These are phyloP conservation scores for Amiota communis DNA, from an alignment of 2,888 invertebrate species.

Conservation along the genomic window DNA sequence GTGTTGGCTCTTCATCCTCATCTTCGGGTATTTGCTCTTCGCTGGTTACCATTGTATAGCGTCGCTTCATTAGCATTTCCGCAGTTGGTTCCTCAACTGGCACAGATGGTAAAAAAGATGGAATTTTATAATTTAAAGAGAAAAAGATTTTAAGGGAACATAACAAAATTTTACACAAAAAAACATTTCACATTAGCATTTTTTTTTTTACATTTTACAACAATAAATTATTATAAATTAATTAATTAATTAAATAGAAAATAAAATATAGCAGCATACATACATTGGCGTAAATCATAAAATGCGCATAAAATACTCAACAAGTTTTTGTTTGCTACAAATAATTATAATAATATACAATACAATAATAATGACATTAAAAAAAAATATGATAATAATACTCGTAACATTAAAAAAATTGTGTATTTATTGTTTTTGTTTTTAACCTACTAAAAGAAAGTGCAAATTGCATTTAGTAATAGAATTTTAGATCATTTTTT, in stretches of 20 bases:
- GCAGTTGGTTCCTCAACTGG: slow-evolving; percentile 47
- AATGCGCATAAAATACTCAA: slow-evolving; percentile 51
- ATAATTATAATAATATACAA: slow-evolving; percentile 15
- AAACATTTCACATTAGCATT: not conserved
- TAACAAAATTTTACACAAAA: not conserved
- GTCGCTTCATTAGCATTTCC: slow-evolving; percentile 64
- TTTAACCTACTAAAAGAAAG: slow-evolving; percentile 50
- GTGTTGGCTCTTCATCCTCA: slow-evolving; percentile 62
- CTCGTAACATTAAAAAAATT: not conserved
- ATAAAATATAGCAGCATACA: slow-evolving; percentile 50
- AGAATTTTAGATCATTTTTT: slow-evolving; percentile 6
- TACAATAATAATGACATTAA: slow-evolving; percentile 9
- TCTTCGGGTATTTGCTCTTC: slow-evolving; percentile 66
- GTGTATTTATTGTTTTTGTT: not conserved
- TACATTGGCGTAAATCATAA: slow-evolving; percentile 50
- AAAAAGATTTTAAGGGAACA: not conserved
- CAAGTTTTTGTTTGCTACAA: slow-evolving; percentile 51
- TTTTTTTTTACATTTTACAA: slow-evolving; percentile 20
- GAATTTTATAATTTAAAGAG: slow-evolving; percentile 30
- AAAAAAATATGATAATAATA: not conserved
- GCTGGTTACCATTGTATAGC: slow-evolving; percentile 69
- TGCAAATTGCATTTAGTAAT: slow-evolving; percentile 45
- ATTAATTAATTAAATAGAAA: not conserved
- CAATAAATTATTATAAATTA: not conserved
- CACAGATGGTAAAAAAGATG: not conserved